Base-by-base conservation (phyloP, 2,888 invertebrate species). In the Meteorus cinctellus region DNA sequence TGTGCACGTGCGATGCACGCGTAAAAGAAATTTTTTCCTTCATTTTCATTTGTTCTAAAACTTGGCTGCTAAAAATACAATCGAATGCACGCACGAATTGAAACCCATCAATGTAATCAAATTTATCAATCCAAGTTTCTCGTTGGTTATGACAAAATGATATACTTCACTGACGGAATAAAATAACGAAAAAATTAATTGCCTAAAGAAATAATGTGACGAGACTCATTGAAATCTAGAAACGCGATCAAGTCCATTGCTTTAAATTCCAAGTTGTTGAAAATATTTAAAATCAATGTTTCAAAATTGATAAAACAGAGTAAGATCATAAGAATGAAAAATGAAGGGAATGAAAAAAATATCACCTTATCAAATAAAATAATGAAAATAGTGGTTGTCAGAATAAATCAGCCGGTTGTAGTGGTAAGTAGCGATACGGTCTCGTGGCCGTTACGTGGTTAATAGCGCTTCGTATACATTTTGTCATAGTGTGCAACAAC, bases 391-490 rank as follows among this genome's bases (percentile, higher is more conserved):
- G 29, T 65, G 48, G 34, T 55, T 12, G 66, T 69, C 36, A 27
- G 59, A 71, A 79, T 77, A 79, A 79, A 73, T 77, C 75, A 77
- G 45, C 65, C 63, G 60, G 60, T 74, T 76, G 68, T 71, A 63
- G 68, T 69, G 59, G 74, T 70, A 74, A 70, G 76, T 66, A 76
- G 73, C 68, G 74, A 76, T 77, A 77, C 74, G 73, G 66, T 74
- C 66, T 45, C 51, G 70, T 55, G 67, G 66, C 75, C 71, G 77
- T 77, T 79, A 79, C 72, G 76, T 76, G 79, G 76, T 76, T 77
- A 74, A 78, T 77, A 79, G 76, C 76, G 69, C 71, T 59, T 66
- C 55, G 41, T 70, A 62, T 67, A 55, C n/a, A 19, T 19, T 4
- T 10, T n/a, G 8, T 41, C 70, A 69, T 51, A 36, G 72, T 51